Evolutionary conservation across 2,113 vertebrate genomes (phyloP).

Genomic region (Cyanocitta stelleri): DNA sequence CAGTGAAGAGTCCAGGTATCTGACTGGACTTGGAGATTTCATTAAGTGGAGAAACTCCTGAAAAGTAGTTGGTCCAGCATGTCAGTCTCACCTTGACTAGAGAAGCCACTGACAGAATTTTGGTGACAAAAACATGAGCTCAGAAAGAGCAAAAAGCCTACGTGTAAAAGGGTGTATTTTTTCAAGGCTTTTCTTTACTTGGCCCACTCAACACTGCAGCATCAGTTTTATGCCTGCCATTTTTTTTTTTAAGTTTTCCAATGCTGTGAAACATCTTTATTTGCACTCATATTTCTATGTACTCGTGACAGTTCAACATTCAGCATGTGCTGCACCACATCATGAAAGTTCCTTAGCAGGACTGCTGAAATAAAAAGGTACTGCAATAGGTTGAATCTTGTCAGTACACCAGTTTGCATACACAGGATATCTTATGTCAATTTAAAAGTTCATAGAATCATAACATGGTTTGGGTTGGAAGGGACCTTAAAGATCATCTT

Average conservation of each 20-base stretch:
- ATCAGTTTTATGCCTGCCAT: not conserved
- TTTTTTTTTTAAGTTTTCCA: not conserved
- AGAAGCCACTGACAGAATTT: not conserved
- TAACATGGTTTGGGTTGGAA: not conserved
- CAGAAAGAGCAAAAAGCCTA: not conserved
- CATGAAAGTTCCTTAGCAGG: not conserved
- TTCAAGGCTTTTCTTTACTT: not conserved
- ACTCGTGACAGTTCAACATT: not conserved
- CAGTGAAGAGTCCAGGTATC: not conserved
- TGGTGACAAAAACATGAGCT: not conserved
- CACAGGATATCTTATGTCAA: not conserved
- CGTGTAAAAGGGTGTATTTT: not conserved
- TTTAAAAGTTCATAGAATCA: not conserved
- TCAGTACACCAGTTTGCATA: not conserved
- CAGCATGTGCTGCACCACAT: not conserved
- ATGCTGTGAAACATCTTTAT: not conserved
- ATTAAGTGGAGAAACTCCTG: not conserved
- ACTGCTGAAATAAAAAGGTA: not conserved
- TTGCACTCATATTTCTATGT: not conserved
- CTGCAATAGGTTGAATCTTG: not conserved
- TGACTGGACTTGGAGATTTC: not conserved
- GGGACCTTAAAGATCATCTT: not conserved
- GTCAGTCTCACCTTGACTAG: not conserved
- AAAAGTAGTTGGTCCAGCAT: not conserved
- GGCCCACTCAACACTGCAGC: not conserved